Base-by-base conservation (phyloP, 53 echinoderm and acorn worm species). In the Holothuria leucospilota region DNA sequence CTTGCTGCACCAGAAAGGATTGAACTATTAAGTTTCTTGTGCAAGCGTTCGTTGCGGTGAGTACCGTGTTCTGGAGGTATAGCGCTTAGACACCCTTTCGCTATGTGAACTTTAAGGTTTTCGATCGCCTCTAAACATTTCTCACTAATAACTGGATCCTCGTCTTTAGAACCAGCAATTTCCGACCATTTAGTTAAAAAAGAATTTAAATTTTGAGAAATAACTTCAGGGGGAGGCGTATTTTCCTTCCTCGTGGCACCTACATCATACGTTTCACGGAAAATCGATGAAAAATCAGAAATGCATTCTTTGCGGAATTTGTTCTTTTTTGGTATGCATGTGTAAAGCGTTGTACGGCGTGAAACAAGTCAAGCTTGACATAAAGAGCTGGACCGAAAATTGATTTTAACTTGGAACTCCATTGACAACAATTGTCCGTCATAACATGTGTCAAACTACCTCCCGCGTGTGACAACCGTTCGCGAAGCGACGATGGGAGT, bases 321-420 rank as follows among this genome's bases (percentile, higher is more conserved):
- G 26, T 13, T 63, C n/a, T 63, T 21, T 63, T 63, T 26, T 11
- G 63, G 63, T 26, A 63, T 23, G 12, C 63, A 63, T 63, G 63
- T 63, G 63, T 63, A 6, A 63, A 13, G 12, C 63, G 63, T 63
- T 63, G 63, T 63, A 63, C 63, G 6, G 63, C 63, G 63, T 63
- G 12, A 63, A 63, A 63, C 26, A 63, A 23, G 12, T 63, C 63
- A 6, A 63, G 63, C 26, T 63, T 63, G 6, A 63, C 63, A 4
- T 63, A 6, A 26, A 63, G 21, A 4, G n/a, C 63, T 13, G 21
- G n/a, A 26, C 63, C 63, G 26, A 63, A 63, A 63, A 63, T 26
- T 7, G 21, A 21, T 63, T 63, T 63, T 13, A 63, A 63, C 12
- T 63, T 63, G 6, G 63, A 21, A 26, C 26, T 26, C 12, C 63